Percentiles rank a stretch among this genome's conserved stretches.
Conservation (phyloP, 2,888 invertebrate genomes). For the Agriotes lineatus region DNA sequence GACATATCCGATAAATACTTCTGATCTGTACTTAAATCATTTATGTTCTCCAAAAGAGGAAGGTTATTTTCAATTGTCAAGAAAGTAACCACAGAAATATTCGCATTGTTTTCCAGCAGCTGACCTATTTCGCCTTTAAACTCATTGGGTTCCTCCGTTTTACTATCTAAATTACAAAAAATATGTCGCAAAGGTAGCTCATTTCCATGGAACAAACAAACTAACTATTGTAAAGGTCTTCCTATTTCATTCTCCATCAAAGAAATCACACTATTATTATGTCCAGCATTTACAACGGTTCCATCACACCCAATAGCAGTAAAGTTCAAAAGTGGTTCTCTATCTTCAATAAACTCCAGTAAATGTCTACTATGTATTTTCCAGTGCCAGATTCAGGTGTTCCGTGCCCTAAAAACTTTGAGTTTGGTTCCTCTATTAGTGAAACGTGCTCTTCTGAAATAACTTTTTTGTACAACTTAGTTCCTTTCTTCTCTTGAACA, state of each 20-base stretch:
- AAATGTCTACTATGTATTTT: not conserved
- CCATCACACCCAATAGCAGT: not conserved
- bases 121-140: too few relatives aligned
- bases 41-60: too few relatives aligned
- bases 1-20: too few relatives aligned
- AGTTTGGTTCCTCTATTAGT: conserved; percentile 32
- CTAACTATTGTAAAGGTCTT: not conserved
- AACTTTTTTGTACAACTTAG: conserved; percentile 17
- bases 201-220: not conserved
- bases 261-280: not conserved
- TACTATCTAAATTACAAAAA: too few relatives aligned
- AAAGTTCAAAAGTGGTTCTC: not conserved
- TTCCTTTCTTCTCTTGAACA: conserved; percentile 30
- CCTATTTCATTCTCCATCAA: not conserved
- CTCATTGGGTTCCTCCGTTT: too few relatives aligned
- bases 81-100: too few relatives aligned
- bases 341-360: not conserved
- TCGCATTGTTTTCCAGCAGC: too few relatives aligned
- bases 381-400: not conserved
- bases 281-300: not conserved
- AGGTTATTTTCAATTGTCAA: too few relatives aligned
- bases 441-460: conserved; percentile 36
- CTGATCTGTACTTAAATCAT: too few relatives aligned
- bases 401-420: conserved; percentile 19
- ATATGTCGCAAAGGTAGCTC: too few relatives aligned